Base-by-base conservation (phyloP, 2,888 invertebrate species). In the Drosophila vallismaia region DNA sequence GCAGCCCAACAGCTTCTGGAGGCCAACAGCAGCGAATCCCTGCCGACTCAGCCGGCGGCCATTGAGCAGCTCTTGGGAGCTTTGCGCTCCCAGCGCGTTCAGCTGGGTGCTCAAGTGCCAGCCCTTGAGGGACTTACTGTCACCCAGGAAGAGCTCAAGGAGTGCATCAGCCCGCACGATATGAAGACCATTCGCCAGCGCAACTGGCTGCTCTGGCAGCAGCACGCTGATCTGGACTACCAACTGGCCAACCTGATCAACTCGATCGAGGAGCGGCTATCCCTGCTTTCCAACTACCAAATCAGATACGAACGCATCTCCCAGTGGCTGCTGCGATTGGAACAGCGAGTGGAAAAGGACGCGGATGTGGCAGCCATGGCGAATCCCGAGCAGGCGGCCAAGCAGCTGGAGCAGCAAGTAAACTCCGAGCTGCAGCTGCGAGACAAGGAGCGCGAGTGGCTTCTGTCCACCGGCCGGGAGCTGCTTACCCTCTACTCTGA, bases 131-230 rank as follows among this genome's bases (percentile, higher is more conserved):
- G 94, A 33, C 92, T 97, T 0, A 95, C 94, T 45, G 94, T 95
- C 0, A 94, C 94, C 31, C 95, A 96, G 79, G 96, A 97, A 89
- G 95, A 97, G 90, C 92, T 97, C 3, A 96, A 96, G 83, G 96
- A 97, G 89, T 96, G 96, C 80, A 93, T 97, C 4, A 96, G 96
- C 89, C 96, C 97, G 0, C 94, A 95, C 49, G 97, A 97, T 87
- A 95, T 96, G 91, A 95, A 97, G 89, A 93, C 94, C 10, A 94
- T 97, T 50, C 94, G 95, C 77, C 97, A 97, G 89, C 94, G 94
- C 75, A 93, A 95, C 71, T 95, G 96, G 94, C 93, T 96, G 68
- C 91, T 97, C 55, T 93, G 94, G 91, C 96, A 97, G 88, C 96
- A 96, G 81, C 95, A 96, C 76, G 94, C 94, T 0, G 97, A 97